Evolutionary conservation across 2,797 vertebrate species (phyloP).

Genomic region (Anabas testudineus): DNA sequence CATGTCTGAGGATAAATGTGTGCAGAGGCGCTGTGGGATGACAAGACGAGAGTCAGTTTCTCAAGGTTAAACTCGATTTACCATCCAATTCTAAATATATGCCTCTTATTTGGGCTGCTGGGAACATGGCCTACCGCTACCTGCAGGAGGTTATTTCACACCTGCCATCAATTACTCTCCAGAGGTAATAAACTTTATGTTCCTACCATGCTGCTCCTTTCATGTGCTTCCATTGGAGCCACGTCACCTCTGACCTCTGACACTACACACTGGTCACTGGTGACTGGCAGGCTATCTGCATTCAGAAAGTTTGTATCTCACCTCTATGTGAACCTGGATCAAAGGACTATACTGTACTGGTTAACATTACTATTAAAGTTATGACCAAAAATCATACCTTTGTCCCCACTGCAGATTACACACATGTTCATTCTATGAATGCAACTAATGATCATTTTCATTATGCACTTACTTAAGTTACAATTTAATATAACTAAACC

Average conservation of each 20-base stretch:
- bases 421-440: neutral
- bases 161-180: conserved; percentile 82
- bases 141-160: conserved; percentile 76
- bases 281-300: conserved; percentile 41
- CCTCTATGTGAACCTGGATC: conserved; percentile 51
- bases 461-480: neutral
- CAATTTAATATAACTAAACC: too few relatives aligned
- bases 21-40: conserved; percentile 41
- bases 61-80: conserved; percentile 76
- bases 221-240: conserved; percentile 77
- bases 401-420: neutral
- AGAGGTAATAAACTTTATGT: conserved; percentile 81
- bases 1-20: conserved; percentile 48
- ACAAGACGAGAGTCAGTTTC: conserved; percentile 53
- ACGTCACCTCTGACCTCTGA: conserved; percentile 75
- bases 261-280: conserved; percentile 70
- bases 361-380: conserved; percentile 11
- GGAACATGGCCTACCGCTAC: conserved; percentile 53
- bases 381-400: neutral
- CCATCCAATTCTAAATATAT: conserved; percentile 75
- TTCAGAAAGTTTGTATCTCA: conserved; percentile 68
- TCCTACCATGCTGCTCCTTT: conserved; percentile 77
- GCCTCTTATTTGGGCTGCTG: conserved; percentile 57
- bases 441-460: neutral
- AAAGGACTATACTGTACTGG: conserved; percentile 60